These are phyloP conservation scores for Proterorhinus semilunaris DNA, from an alignment of 2,113 vertebrate species.

Conservation along the genomic window DNA sequence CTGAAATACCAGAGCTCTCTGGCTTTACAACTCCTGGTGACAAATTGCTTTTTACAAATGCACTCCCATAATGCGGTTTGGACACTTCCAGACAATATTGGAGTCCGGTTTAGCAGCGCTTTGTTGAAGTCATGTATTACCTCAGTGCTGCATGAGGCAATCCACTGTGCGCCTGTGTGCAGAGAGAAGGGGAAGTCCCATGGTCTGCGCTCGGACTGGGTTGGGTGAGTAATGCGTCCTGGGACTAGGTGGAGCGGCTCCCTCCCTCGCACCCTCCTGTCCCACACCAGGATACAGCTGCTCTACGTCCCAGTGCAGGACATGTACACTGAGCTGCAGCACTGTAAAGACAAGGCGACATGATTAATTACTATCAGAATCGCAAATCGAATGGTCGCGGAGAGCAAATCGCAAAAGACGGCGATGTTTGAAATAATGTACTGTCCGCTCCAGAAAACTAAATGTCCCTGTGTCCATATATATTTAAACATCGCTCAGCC, in stretches of 20 bases:
- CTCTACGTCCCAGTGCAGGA: slow-evolving; percentile 41
- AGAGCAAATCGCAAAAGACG: no score
- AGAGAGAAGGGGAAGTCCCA: slow-evolving; percentile 74
- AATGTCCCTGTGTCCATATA: no score
- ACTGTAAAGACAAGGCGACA: background rate
- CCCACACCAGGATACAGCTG: slow-evolving; percentile 68
- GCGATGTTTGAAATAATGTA: no score
- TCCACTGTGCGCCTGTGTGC: slow-evolving; percentile 70
- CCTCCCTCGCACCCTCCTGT: slow-evolving; percentile 69
- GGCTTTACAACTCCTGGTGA: slow-evolving; percentile 23
- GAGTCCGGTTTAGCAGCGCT: slow-evolving; percentile 53
- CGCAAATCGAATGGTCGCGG: no score
- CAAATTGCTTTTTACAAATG: slow-evolving; percentile 26
- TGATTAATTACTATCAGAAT: no score
- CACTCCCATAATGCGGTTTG: slow-evolving; percentile 39
- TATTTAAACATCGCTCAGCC: no score
- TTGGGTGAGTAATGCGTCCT: slow-evolving; percentile 77
- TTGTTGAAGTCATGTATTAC: slow-evolving; percentile 74
- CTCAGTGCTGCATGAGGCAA: slow-evolving; percentile 72
- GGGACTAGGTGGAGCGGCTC: slow-evolving; percentile 81
- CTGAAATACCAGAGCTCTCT: slow-evolving; percentile 17
- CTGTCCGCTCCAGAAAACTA: no score
- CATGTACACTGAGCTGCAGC: slow-evolving; percentile 12
- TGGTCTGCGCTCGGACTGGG: slow-evolving; percentile 66
- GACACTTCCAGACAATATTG: slow-evolving; percentile 45